Evolutionary conservation across 2,797 vertebrate species (phyloP), one percentile per base, ranked within the genome.

Genomic region (Triplophysa bombifrons): DNA sequence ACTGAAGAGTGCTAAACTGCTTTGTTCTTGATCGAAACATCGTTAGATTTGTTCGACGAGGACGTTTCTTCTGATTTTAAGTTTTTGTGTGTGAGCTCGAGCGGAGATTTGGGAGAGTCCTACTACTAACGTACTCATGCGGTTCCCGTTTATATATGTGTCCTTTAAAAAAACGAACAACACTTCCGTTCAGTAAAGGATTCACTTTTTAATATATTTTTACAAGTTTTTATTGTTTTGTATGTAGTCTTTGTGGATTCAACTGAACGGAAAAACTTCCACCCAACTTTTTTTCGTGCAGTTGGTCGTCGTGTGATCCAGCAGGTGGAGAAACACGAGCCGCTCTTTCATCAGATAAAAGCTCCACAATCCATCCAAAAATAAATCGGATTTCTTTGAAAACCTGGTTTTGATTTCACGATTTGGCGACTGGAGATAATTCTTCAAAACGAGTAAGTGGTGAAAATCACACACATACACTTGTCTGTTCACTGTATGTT

Each of bases 261-360:
- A 38, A 58, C 20, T 76, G 38, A 38, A 66, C 65, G 65, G 70
- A 74, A 74, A 77, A 48, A 64, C 64, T 70, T 70, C 30, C n/a
- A 68, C 34, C 30, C 44, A 81, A 84, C 38, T 80, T 63, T 80
- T 76, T 50, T 50, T 3, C 16, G 66, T 11, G 20, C 38, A 16
- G 67, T 44, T 34, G 78, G 50, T 56, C 53, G 70, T 80, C 71
- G 78, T 73, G 74, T 73, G 78, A 50, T 69, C 71, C 60, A 72
- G 41, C 78, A 67, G 79, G 70, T 76, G 82, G 71, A 44, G 74
- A 84, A 72, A 84, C 83, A 75, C 75, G 79, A 81, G 83, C 50
- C 46, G 64, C 64, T 30, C 30, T 70, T 66, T 80, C 44, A 76
- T 75, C 74, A 38, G 30, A 17, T 20, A 55, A 51, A 38, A 64